Conservation (phyloP, 2,797 vertebrate genomes). For the Cephalopachus bancanus region DNA sequence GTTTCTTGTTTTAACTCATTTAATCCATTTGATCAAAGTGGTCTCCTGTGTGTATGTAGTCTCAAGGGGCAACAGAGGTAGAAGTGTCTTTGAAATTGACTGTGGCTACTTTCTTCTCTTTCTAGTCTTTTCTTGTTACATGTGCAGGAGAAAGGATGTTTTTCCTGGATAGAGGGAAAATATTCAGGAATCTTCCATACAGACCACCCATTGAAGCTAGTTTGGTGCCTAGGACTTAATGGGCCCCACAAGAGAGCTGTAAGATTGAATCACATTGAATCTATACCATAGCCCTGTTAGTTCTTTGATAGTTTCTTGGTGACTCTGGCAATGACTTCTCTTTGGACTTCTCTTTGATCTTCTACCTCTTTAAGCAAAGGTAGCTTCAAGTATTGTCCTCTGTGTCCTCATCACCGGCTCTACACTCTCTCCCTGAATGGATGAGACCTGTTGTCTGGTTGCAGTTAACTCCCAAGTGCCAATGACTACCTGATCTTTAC, state of each 20-base stretch:
- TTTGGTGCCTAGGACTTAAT: neutral
- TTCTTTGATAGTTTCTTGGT: neutral
- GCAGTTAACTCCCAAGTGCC: neutral
- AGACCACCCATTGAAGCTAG: neutral
- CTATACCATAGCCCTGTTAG: neutral
- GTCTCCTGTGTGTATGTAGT: constrained; percentile 37
- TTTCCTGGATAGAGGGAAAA: constrained; percentile 23
- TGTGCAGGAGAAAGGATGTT: neutral
- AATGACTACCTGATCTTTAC: neutral
- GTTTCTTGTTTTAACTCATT: constrained; percentile 63
- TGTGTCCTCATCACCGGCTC: neutral
- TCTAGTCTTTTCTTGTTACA: neutral
- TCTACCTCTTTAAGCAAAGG: neutral
- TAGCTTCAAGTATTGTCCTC: neutral
- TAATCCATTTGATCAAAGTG: constrained; percentile 47
- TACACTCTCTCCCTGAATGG: neutral
- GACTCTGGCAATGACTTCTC: neutral
- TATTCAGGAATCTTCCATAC: neutral
- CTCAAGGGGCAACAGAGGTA: constrained; percentile 35
- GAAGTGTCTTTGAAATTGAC: constrained; percentile 40
- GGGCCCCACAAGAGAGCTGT: neutral
- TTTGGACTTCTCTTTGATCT: neutral
- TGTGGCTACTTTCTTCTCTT: constrained; percentile 8
- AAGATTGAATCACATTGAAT: neutral
- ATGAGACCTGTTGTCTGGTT: neutral